A percentile compares a stretch with the other conserved stretches of the same genome.
These are phyloP conservation scores for Bradysia coprophila DNA, from an alignment of 1,140 invertebrate species.

Conservation along the genomic window DNA sequence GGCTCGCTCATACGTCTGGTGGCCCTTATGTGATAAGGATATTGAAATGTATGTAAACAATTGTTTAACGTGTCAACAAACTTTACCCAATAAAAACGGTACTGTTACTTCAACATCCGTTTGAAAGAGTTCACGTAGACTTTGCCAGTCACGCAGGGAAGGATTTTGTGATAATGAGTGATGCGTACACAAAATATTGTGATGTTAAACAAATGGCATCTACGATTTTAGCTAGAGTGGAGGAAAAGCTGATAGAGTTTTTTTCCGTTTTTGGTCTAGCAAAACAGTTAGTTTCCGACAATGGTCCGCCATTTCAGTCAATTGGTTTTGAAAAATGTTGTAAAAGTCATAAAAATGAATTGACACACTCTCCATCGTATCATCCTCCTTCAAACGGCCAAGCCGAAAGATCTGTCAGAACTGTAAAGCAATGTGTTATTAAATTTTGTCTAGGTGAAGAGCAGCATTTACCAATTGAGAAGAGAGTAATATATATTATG, in stretches of 20 bases:
- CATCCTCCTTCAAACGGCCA: conserved; percentile 9
- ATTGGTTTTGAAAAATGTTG: conserved; percentile 9
- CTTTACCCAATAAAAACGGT: neutral
- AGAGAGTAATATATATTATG: too few species aligned
- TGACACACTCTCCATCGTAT: conserved; percentile 7
- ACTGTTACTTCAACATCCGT: conserved; percentile 1
- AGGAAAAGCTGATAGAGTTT: conserved; percentile 7
- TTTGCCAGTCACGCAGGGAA: conserved; percentile 10
- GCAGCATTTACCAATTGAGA: neutral
- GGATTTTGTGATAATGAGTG: conserved; percentile 19
- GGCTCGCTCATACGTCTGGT: conserved; percentile 15
- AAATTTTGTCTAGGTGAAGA: neutral
- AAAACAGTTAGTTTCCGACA: conserved; percentile 10
- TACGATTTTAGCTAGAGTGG: conserved; percentile 4
- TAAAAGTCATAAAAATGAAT: conserved; percentile 8
- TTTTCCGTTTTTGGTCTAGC: conserved; percentile 10
- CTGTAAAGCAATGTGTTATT: neutral
- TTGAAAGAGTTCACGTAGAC: conserved; percentile 8
- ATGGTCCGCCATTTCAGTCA: conserved; percentile 11
- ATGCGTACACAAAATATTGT: conserved; percentile 23
- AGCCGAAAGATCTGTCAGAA: conserved; percentile 6
- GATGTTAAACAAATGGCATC: conserved; percentile 10
- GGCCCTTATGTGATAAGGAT: conserved; percentile 18
- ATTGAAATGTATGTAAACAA: conserved; percentile 7
- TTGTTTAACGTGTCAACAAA: conserved; percentile 5